phyloP scores from a whole-genome alignment of 2,888 invertebrate species.

The Monochamus alternatus region DNA sequence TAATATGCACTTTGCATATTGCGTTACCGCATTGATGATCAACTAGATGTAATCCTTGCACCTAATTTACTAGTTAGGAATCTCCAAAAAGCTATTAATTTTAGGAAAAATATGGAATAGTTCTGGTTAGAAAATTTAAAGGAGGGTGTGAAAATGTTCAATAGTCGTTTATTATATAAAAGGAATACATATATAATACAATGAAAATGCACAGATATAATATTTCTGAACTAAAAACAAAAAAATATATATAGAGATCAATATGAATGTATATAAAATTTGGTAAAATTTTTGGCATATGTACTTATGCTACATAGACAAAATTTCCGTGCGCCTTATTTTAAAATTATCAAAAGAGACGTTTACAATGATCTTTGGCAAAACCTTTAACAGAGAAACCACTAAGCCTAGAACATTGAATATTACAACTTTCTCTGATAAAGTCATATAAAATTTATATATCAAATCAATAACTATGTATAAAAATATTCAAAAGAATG shows the following conservation, averaged over 20 bases:
- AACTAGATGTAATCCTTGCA: no score
- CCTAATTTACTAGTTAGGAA: no score
- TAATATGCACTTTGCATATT: no score
- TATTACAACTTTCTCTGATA: slow-evolving; percentile 37
- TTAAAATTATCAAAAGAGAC: slow-evolving; percentile 47
- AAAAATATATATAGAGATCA: slow-evolving; percentile 31
- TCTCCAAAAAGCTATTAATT: no score
- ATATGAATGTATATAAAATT: slow-evolving; percentile 35
- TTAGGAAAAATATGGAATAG: no score
- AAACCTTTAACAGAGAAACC: slow-evolving; percentile 47
- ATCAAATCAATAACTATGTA: slow-evolving; percentile 56
- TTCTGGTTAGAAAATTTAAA: no score
- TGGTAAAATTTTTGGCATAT: slow-evolving; percentile 42
- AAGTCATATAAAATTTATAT: slow-evolving; percentile 51
- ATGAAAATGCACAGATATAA: slow-evolving; percentile 33
- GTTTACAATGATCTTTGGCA: slow-evolving; percentile 54
- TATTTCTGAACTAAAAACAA: slow-evolving; percentile 25
- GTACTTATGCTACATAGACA: slow-evolving; percentile 15
- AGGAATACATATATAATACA: slow-evolving; percentile 33
- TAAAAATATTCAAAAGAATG: slow-evolving; percentile 56
- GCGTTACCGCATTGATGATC: no score
- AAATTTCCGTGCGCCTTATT: slow-evolving; percentile 19
- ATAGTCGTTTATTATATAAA: slow-evolving; percentile 31
- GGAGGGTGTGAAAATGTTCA: slow-evolving; percentile 7
- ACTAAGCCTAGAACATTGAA: slow-evolving; percentile 34